Evolutionary conservation across 2,797 vertebrate genomes (phyloP).

Genomic region (Luscinia megarhynchos): DNA sequence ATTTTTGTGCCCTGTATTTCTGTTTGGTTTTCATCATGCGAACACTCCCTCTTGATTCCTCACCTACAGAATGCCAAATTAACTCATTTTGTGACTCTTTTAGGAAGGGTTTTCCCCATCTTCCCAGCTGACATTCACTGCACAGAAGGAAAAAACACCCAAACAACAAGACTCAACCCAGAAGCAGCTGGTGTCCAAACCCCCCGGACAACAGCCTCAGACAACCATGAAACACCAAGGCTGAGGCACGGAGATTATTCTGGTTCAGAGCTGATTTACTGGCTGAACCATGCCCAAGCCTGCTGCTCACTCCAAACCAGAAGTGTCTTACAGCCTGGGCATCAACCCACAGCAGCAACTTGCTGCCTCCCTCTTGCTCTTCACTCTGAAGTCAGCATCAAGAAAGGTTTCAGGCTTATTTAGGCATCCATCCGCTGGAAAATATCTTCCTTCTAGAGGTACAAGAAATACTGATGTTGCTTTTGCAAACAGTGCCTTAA

Average conservation of each 20-base stretch:
- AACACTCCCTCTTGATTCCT: not conserved
- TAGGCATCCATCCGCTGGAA: not conserved
- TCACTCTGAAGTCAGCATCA: not conserved
- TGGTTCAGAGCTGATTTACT: not conserved
- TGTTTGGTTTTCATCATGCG: not conserved
- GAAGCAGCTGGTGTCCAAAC: not conserved
- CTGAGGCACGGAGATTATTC: not conserved
- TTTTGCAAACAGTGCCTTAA: constrained; percentile 20
- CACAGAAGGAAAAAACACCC: not conserved
- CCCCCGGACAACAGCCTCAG: not conserved
- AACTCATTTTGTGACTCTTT: not conserved
- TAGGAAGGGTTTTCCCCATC: not conserved
- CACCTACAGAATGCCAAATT: not conserved
- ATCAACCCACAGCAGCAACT: not conserved
- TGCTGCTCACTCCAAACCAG: not conserved
- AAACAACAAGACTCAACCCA: not conserved
- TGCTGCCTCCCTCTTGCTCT: not conserved
- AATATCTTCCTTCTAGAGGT: not conserved
- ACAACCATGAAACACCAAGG: not conserved
- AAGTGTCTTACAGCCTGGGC: not conserved
- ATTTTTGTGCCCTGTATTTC: constrained; percentile 23
- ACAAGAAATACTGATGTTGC: not conserved
- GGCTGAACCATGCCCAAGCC: not conserved
- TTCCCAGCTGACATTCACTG: not conserved
- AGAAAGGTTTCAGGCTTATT: not conserved